A percentile compares a stretch with the other conserved stretches of the same genome.
phyloP scores from a whole-genome alignment of 1,140 invertebrate species.

The Zaprionus inermis region DNA sequence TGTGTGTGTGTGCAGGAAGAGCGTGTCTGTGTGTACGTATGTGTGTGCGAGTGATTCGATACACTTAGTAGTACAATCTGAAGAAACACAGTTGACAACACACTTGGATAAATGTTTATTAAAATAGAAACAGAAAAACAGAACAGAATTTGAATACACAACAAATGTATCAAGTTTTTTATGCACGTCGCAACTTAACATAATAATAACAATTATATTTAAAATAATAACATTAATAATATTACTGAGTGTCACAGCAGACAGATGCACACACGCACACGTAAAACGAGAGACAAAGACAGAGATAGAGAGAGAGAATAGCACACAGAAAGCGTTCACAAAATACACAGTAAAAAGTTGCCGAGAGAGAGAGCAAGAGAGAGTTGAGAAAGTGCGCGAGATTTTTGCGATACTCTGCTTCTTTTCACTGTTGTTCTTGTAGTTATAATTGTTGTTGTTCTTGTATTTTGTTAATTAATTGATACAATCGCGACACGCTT shows the following conservation, averaged over 20 bases:
- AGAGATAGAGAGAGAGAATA: constrained; percentile 1
- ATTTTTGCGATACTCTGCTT: neutral
- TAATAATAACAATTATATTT: constrained; percentile 17
- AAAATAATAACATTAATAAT: constrained; percentile 15
- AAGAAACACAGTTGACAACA: constrained; percentile 25
- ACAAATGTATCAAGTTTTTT: constrained; percentile 2
- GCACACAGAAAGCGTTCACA: constrained; percentile 24
- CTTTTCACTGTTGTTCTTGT: constrained; percentile 33
- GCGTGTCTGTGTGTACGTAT: constrained; percentile 18
- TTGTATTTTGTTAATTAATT: constrained; percentile 29
- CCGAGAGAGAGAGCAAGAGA: neutral
- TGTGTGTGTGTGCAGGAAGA: neutral
- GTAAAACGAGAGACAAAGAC: constrained; percentile 2
- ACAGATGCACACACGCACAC: constrained; percentile 33
- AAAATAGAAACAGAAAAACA: constrained; percentile 18
- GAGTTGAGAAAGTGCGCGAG: constrained; percentile 10
- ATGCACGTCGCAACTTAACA: constrained; percentile 22
- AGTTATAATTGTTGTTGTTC: constrained; percentile 24
- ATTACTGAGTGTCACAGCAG: neutral
- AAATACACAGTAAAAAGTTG: constrained; percentile 22
- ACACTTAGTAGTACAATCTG: constrained; percentile 8
- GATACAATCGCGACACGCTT: neutral
- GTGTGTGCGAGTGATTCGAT: constrained; percentile 13
- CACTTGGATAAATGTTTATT: constrained; percentile 34
- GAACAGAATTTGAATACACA: constrained; percentile 5